Conservation (phyloP, 2,113 vertebrate genomes). For the Silurus glanis region DNA sequence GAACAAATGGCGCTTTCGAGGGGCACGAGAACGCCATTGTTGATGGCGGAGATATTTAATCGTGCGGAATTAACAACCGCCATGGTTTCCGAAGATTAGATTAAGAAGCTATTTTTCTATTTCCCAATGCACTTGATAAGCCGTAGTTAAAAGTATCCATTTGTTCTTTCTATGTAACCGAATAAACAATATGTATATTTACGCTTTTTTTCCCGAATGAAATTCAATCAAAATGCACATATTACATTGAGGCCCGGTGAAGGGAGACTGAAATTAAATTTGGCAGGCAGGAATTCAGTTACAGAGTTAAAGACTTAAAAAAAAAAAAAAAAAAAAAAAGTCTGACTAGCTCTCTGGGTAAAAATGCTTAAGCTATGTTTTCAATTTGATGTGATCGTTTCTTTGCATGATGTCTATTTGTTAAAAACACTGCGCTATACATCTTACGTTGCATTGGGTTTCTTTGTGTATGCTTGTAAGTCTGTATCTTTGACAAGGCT, state of each 20-base stretch:
- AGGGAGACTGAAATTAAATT: conserved; percentile 98
- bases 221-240: conserved; percentile 99
- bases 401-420: conserved; percentile 5
- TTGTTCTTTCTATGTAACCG: conserved; percentile 90
- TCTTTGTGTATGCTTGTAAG: conserved; percentile 3
- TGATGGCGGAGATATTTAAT: conserved; percentile 90
- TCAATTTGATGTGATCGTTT: conserved; percentile 22
- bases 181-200: conserved; percentile 99
- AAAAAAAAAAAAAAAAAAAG: conserved; percentile 70
- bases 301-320: conserved; percentile 97
- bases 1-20: conserved; percentile 73
- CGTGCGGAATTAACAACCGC: conserved; percentile 91
- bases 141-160: conserved; percentile 97
- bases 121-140: conserved; percentile 98
- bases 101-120: conserved; percentile 90
- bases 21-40: conserved; percentile 73
- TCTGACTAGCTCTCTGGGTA: conserved; percentile 72
- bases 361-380: conserved; percentile 59
- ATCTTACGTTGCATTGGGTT: neutral
- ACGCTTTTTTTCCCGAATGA: conserved; percentile 84
- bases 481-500: conserved; percentile 15
- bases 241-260: conserved; percentile 87
- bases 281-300: conserved; percentile 98
- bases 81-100: conserved; percentile 90
- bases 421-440: no score